Evolutionary conservation across 2,797 vertebrate species (phyloP), one percentile per base, ranked within the genome.

Genomic region (Tragelaphus oryx): DNA sequence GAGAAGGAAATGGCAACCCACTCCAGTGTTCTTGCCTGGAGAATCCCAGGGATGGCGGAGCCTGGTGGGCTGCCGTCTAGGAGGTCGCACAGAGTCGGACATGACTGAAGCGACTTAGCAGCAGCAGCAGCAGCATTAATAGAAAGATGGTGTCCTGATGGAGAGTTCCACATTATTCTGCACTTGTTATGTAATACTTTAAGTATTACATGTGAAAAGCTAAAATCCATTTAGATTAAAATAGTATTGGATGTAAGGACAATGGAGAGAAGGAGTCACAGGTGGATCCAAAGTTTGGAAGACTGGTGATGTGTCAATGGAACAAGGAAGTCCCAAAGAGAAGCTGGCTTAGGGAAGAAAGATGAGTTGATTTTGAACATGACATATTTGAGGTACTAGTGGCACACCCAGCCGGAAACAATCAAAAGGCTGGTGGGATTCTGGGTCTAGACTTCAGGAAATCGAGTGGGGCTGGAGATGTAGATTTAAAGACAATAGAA

Each of bases 391-490:
- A 86, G 50, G 4, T 81, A 33, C 30, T 80, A 37, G 37, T 62
- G 50, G 62, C 16, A 76, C 10, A 37, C 44, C 26, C 16, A 30
- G 22, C 30, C 10, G 24, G 90, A 75, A 83, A 62, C 48, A 92
- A 62, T 30, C 48, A 93, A 88, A 81, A 80, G 24, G 37, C 46
- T 78, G 26, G 33, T 95, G 24, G 22, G 6, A 84, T 74, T 84
- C 48, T 93, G 26, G 26, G 8, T 86, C 37, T 93, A 59, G 57
- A 95, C 91, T 95, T 93, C 87, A 91, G 68, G 48, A 82, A 71
- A 62, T 55, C 33, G 57, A 95, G n/a, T 71, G 24, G 7, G 22
- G 10, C 54, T 86, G 55, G 57, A 95, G 37, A 68, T 71, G 17
- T 41, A 68, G 28, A 71, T 89, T 93, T 68, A 81, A 91, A 93